Conservation (phyloP, 2,888 invertebrate genomes). For the Drosophila prolongata region DNA sequence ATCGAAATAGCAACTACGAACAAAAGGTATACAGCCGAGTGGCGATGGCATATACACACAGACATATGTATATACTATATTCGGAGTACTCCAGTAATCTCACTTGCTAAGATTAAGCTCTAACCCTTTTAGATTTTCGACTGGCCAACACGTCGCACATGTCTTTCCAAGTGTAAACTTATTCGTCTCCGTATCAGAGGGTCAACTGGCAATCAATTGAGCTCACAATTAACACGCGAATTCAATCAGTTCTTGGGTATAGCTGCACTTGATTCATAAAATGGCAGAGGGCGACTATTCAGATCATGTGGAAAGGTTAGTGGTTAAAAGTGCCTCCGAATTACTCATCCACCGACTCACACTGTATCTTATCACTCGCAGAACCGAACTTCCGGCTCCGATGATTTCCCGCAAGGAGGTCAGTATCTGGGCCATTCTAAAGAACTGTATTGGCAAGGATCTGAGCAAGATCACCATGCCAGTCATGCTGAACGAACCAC, state of each 20-base stretch:
- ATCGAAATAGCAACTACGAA: slow-evolving; percentile 21
- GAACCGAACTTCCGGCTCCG: slow-evolving; percentile 89
- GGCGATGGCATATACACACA: no score
- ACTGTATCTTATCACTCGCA: slow-evolving; percentile 81
- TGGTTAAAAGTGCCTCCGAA: not conserved
- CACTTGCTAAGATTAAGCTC: slow-evolving; percentile 12
- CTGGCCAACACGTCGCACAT: slow-evolving; percentile 5
- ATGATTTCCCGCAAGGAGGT: slow-evolving; percentile 92
- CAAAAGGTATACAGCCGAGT: slow-evolving; percentile 23
- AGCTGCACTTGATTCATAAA: slow-evolving; percentile 9
- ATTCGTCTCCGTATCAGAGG: slow-evolving; percentile 23
- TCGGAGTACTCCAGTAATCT: slow-evolving; percentile 21
- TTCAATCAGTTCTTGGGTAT: slow-evolving; percentile 18
- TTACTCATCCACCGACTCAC: slow-evolving; percentile 14
- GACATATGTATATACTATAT: not conserved
- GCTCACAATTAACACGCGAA: slow-evolving; percentile 2
- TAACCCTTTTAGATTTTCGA: slow-evolving; percentile 19
- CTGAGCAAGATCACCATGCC: slow-evolving; percentile 98
- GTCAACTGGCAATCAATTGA: slow-evolving; percentile 35
- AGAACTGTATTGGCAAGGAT: slow-evolving; percentile 96
- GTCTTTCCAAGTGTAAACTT: slow-evolving; percentile 20
- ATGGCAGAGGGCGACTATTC: slow-evolving; percentile 27
- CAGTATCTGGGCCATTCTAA: slow-evolving; percentile 95
- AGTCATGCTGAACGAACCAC: slow-evolving; percentile 97
- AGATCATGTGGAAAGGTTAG: slow-evolving; percentile 30